Evolutionary conservation across 92 coral and sea anemone species (phyloP).

Genomic region (Scolanthus callimorphus): DNA sequence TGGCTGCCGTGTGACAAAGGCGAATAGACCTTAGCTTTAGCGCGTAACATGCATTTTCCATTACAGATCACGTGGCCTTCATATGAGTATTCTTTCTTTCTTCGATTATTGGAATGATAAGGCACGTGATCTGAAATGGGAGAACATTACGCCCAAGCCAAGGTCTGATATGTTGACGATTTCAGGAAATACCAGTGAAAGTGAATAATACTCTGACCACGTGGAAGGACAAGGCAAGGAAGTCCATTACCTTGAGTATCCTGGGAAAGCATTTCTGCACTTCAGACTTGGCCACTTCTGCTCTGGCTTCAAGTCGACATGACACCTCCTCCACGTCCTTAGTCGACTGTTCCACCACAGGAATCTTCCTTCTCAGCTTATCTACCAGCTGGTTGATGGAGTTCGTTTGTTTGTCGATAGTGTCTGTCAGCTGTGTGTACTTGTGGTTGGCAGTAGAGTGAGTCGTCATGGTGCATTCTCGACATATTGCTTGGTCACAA

Average conservation of each 20-base stretch:
- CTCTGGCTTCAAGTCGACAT: conserved; percentile 87
- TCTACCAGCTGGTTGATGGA: conserved; percentile 77
- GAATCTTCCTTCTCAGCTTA: conserved; percentile 87
- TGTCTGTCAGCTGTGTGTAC: conserved; percentile 90
- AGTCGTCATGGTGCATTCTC: conserved; percentile 96
- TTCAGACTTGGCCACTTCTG: conserved; percentile 95
- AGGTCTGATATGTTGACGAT: too few relatives aligned
- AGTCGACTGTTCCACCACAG: conserved; percentile 87
- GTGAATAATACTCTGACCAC: too few relatives aligned
- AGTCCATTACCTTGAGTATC: conserved; percentile 52
- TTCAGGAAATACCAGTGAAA: too few relatives aligned
- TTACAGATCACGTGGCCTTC: too few relatives aligned
- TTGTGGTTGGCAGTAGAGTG: conserved; percentile 95
- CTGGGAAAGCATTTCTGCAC: conserved; percentile 96
- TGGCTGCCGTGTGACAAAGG: too few relatives aligned
- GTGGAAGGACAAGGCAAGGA: too few relatives aligned
- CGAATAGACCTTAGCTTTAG: too few relatives aligned
- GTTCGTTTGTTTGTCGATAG: conserved; percentile 88
- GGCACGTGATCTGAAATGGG: too few relatives aligned
- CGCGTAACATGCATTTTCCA: too few relatives aligned
- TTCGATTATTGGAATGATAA: too few relatives aligned
- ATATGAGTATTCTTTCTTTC: too few relatives aligned
- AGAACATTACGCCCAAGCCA: too few relatives aligned
- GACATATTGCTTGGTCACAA: conserved; percentile 98
- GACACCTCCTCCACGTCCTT: conserved; percentile 94